Base-by-base conservation (phyloP, 2,888 invertebrate genomes). In the Anorthoa munda region DNA sequence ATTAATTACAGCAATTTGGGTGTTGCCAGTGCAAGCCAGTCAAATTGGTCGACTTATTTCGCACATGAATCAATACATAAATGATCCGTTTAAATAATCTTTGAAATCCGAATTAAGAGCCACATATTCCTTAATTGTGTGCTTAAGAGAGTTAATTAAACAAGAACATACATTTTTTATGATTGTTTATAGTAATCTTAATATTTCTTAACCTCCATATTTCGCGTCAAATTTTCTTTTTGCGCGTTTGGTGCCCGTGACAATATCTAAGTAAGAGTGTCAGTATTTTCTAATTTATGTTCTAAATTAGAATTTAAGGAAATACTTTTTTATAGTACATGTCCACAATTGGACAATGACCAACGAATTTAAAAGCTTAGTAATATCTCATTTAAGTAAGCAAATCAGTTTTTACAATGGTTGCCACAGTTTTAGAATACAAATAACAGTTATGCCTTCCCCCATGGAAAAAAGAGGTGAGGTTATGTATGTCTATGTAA, bases 21-120 rank as follows among this genome's bases (percentile, higher is more conserved):
- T 68, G 76, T 31, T 21, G 59, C 48, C 77, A 26, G 51, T 46
- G 13, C 18, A 17, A 75, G 12, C 9, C 17, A 60, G 17, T 45
- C 50, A 51, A 53, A 59, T 71, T 31, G 11, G 21, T n/a, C 46
- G 21, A 45, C 21, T 48, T 26, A 26, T 9, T 58, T 15, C 17
- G 18, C 4, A 66, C 56, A 56, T 56, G 17, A 75, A 59, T 13
- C 39, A 2, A 50, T 18, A 18, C 50, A 9, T 50, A 31, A 31
- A 7, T 7, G 7, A 7, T 31, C 0, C 31, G 0, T 31, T 7
- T 7, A 5, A 31, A 31, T 31, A 31, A 31, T 31, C 31, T 31
- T 31, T 0, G 31, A 5, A 31, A 31, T 31, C 7, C 7, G 5
- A 31, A 31, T 7, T 31, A 31, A 7, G 31, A 31, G 31, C 31